Conservation (phyloP, 2,797 vertebrate species). For the Cryptoprocta ferox region DNA sequence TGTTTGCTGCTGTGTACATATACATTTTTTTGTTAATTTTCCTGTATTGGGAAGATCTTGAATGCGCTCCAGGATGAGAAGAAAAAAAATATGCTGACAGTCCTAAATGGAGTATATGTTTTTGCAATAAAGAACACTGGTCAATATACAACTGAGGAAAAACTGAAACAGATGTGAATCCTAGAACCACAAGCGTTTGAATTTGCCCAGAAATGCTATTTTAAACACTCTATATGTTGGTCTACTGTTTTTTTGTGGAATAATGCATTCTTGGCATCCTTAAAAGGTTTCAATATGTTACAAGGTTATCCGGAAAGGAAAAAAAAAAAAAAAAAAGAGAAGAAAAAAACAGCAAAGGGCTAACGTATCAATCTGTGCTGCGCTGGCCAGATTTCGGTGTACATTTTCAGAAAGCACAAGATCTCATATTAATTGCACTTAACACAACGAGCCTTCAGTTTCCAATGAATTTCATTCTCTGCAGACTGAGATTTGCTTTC, state of each 20-base stretch:
- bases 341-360: not conserved
- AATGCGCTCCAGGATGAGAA: slow-evolving; percentile 82
- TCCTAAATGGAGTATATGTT: slow-evolving; percentile 86
- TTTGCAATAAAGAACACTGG: slow-evolving; percentile 90
- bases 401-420: slow-evolving; percentile 66
- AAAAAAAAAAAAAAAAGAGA: not conserved
- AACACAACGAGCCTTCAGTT: slow-evolving; percentile 56
- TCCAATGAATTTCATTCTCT: slow-evolving; percentile 65
- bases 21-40: slow-evolving; percentile 83
- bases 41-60: slow-evolving; percentile 85
- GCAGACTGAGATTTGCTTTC: slow-evolving; percentile 31
- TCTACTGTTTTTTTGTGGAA: slow-evolving; percentile 87
- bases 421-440: slow-evolving; percentile 67
- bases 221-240: slow-evolving; percentile 89
- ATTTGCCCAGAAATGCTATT: slow-evolving; percentile 90
- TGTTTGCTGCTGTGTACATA: slow-evolving; percentile 76
- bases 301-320: slow-evolving; percentile 82
- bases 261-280: slow-evolving; percentile 88
- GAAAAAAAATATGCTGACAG: slow-evolving; percentile 86
- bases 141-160: slow-evolving; percentile 90
- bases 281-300: slow-evolving; percentile 84
- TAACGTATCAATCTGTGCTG: slow-evolving; percentile 66
- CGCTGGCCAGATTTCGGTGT: slow-evolving; percentile 29
- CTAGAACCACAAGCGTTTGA: slow-evolving; percentile 88
- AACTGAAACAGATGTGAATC: slow-evolving; percentile 90